Evolutionary conservation across 2,113 vertebrate genomes (phyloP).

Genomic region (Gorsachius goisagi): DNA sequence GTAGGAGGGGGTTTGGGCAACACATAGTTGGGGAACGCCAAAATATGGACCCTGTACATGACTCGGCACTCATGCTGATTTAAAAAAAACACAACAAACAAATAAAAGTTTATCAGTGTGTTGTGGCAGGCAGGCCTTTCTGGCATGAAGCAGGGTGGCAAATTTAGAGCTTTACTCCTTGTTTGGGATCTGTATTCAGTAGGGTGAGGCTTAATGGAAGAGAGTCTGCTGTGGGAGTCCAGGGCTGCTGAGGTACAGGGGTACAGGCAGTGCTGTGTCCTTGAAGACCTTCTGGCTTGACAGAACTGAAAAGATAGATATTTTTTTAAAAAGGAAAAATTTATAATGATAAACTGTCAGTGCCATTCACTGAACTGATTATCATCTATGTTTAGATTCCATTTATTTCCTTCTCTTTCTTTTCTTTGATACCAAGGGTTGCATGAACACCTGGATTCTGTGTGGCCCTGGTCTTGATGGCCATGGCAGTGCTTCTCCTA

Average conservation of each 20-base stretch:
- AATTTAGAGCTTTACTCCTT: not conserved
- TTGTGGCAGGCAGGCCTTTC: not conserved
- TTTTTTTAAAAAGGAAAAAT: not conserved
- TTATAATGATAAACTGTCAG: not conserved
- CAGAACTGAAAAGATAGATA: not conserved
- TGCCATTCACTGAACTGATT: not conserved
- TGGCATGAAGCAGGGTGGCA: not conserved
- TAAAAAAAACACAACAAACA: not conserved
- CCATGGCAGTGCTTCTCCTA: not conserved
- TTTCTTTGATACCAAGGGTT: not conserved
- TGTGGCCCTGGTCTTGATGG: not conserved
- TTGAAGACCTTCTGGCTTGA: not conserved
- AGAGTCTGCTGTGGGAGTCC: not conserved
- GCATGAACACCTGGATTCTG: not conserved
- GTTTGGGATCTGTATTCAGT: not conserved
- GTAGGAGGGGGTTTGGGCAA: not conserved
- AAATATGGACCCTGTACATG: not conserved
- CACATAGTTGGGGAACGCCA: not conserved
- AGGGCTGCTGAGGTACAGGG: not conserved
- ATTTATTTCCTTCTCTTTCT: not conserved
- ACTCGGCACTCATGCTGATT: not conserved
- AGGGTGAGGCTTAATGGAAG: not conserved
- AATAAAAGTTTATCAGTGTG: not conserved
- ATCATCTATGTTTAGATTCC: not conserved
- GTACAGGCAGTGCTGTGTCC: not conserved